Evolutionary conservation across 2,113 vertebrate genomes (phyloP).

Genomic region (Coptodon bakossiorum): DNA sequence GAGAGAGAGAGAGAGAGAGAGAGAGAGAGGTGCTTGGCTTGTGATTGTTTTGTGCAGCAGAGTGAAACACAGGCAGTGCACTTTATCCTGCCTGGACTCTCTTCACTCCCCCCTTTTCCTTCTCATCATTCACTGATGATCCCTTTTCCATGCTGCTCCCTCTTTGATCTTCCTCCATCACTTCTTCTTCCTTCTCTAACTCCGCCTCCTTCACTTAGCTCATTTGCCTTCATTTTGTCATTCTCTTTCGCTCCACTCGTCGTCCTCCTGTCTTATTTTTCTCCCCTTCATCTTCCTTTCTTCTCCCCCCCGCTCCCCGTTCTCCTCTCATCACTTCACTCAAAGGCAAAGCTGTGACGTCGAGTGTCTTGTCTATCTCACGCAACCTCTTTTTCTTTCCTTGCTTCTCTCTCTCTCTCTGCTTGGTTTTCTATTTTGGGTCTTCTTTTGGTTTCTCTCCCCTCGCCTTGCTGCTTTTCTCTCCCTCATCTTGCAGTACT

Average conservation of each 20-base stretch:
- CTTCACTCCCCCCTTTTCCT: neutral
- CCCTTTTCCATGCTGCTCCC: neutral
- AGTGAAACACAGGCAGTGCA: conserved; percentile 5
- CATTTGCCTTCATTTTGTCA: neutral
- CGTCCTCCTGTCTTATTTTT: neutral
- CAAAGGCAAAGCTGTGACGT: neutral
- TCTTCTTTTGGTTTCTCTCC: neutral
- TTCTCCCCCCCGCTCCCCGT: neutral
- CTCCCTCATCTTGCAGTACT: neutral
- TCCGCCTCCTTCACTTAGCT: neutral
- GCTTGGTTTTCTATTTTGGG: neutral
- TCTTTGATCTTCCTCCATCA: neutral
- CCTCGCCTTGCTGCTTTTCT: neutral
- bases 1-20: neutral
- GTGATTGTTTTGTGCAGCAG: conserved; percentile 50
- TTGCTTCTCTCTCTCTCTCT: neutral
- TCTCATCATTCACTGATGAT: neutral
- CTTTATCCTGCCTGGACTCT: neutral
- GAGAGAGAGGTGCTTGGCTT: neutral
- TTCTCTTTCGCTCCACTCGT: neutral
- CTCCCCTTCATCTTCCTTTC: neutral
- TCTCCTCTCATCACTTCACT: neutral
- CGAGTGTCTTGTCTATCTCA: neutral
- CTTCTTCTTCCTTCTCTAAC: neutral
- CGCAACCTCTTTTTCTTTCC: neutral